Evolutionary conservation across 2,113 vertebrate genomes (phyloP).

Genomic region (Pontoporia blainvillei): DNA sequence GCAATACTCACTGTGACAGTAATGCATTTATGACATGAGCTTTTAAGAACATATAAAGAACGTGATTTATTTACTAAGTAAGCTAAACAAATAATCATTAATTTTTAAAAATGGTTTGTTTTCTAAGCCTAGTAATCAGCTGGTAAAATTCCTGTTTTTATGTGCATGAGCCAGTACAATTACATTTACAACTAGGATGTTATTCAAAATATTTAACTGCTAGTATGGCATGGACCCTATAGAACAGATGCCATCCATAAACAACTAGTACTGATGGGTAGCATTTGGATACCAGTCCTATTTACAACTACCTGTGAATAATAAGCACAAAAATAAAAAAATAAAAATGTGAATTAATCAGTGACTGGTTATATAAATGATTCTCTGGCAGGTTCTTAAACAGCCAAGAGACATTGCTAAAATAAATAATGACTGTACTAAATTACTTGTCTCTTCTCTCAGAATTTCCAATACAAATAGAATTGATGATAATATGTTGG

Average conservation of each 20-base stretch:
- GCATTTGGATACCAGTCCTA: background rate
- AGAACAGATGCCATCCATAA: background rate
- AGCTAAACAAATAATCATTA: background rate
- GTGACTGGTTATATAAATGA: background rate
- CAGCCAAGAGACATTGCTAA: background rate
- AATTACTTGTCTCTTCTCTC: background rate
- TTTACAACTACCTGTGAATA: background rate
- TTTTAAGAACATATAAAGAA: constrained; percentile 2
- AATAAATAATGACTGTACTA: background rate
- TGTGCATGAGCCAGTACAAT: background rate
- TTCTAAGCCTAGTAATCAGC: background rate
- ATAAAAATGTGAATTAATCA: background rate
- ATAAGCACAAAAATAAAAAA: background rate
- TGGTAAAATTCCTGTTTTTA: constrained; percentile 6
- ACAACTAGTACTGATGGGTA: background rate
- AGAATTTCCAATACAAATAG: background rate
- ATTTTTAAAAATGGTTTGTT: background rate
- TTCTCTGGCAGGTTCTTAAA: background rate
- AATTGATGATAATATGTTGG: background rate
- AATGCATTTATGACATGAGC: background rate
- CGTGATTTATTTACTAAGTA: background rate
- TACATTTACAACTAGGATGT: background rate
- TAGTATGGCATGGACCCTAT: background rate
- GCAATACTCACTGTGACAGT: background rate
- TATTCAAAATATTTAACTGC: constrained; percentile 26